A percentile compares a stretch with the other conserved stretches of the same genome.
These are phyloP conservation scores for Neosalanx taihuensis DNA, from an alignment of 2,797 vertebrate species.

Conservation along the genomic window DNA sequence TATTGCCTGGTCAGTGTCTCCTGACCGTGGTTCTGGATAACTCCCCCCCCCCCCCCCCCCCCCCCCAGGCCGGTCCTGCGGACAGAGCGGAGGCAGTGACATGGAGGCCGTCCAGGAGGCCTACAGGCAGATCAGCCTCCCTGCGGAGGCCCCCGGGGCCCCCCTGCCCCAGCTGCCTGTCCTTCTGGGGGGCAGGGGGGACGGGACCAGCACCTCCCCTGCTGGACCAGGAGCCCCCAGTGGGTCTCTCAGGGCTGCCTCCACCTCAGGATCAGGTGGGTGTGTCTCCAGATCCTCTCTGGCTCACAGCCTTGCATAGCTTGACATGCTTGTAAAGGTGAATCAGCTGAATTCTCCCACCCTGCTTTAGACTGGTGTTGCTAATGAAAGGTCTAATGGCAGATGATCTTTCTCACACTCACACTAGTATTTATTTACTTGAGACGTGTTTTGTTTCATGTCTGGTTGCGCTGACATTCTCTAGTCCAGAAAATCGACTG, in stretches of 20 bases:
- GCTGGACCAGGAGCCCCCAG: conserved; percentile 13
- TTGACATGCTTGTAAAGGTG: too few relatives aligned
- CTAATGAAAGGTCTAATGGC: conserved; percentile 29
- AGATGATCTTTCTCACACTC: not conserved
- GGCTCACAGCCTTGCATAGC: too few relatives aligned
- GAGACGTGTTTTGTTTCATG: too few relatives aligned
- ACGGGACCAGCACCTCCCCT: conserved; percentile 32
- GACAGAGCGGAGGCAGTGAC: conserved; percentile 80
- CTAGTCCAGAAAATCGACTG: conserved; percentile 3
- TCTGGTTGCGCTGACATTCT: conserved; percentile 2
- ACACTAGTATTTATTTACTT: not conserved
- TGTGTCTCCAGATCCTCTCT: not conserved
- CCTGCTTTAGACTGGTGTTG: too few relatives aligned
- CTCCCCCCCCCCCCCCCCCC: not conserved
- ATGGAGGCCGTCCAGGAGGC: conserved; percentile 84
- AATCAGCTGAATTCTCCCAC: too few relatives aligned
- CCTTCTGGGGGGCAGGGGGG: conserved; percentile 4
- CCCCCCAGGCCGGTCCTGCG: conserved; percentile 57
- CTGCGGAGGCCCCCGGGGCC: conserved; percentile 63
- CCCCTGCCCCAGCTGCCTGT: conserved; percentile 10
- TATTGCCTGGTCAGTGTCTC: too few relatives aligned
- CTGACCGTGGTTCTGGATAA: too few relatives aligned
- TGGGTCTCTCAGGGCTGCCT: conserved; percentile 61
- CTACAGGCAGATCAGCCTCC: conserved; percentile 76
- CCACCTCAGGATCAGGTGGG: conserved; percentile 81